A percentile compares a stretch with the other conserved stretches of the same genome.
These are phyloP conservation scores for Sebastolobus alascanus DNA, from an alignment of 2,797 vertebrate genomes.

Conservation along the genomic window DNA sequence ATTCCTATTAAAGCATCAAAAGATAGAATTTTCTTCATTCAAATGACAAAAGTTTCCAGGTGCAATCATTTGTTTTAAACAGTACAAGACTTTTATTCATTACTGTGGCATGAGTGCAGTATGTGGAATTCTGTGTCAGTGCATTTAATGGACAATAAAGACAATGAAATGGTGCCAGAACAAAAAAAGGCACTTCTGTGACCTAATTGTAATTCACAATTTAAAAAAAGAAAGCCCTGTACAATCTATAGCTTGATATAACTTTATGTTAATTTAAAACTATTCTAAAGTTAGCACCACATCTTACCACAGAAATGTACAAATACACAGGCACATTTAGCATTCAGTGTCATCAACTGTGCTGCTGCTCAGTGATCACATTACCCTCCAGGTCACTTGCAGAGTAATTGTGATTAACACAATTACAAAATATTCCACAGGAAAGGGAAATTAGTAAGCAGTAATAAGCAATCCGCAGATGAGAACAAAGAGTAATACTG, in stretches of 20 bases:
- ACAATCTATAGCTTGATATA: slow-evolving; percentile 54
- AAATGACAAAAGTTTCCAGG: slow-evolving; percentile 41
- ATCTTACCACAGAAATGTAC: slow-evolving; percentile 64
- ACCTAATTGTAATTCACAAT: slow-evolving; percentile 48
- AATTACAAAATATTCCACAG: slow-evolving; percentile 65
- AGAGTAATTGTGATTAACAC: slow-evolving; percentile 62
- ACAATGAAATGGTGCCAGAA: slow-evolving; percentile 52
- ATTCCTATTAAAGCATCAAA: background rate
- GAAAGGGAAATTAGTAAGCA: slow-evolving; percentile 55
- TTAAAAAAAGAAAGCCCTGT: slow-evolving; percentile 34
- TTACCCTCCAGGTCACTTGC: slow-evolving; percentile 63
- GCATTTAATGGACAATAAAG: slow-evolving; percentile 67
- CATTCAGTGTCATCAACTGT: slow-evolving; percentile 44
- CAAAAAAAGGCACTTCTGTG: slow-evolving; percentile 43
- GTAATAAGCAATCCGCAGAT: slow-evolving; percentile 56
- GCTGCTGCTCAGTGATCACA: slow-evolving; percentile 56
- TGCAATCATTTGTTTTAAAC: slow-evolving; percentile 44
- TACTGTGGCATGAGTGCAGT: slow-evolving; percentile 68
- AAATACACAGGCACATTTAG: slow-evolving; percentile 60
- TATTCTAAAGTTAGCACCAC: slow-evolving; percentile 65
- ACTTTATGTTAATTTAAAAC: slow-evolving; percentile 71
- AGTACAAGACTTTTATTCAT: slow-evolving; percentile 77
- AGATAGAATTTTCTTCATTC: background rate
- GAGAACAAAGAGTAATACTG: slow-evolving; percentile 48
- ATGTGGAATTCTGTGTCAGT: slow-evolving; percentile 69